Percentiles rank a stretch among this genome's conserved stretches.
Conservation (phyloP, 2,113 vertebrate genomes). For the Sorex fumeus region DNA sequence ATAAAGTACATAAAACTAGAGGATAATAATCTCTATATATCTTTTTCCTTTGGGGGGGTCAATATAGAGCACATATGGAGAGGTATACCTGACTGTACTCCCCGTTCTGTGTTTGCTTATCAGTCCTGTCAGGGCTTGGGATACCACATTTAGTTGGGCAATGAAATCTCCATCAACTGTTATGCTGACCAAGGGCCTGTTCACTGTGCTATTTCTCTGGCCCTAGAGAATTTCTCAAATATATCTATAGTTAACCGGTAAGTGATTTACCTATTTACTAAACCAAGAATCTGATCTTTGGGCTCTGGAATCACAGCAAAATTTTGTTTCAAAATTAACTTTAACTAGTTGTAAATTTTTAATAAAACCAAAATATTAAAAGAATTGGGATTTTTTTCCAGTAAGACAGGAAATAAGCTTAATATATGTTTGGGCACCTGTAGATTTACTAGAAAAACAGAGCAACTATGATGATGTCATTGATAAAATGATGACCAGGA, state of each 20-base stretch:
- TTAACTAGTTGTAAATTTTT: constrained; percentile 26
- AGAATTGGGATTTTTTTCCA: neutral
- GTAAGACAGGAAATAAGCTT: neutral
- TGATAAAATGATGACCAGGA: neutral
- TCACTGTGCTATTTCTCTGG: no score
- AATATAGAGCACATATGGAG: no score
- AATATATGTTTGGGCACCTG: neutral
- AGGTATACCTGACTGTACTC: no score
- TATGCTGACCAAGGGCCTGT: no score
- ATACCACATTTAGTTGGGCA: no score
- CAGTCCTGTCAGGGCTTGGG: no score
- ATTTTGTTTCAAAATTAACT: neutral
- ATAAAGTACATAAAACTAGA: neutral
- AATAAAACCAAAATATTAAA: neutral
- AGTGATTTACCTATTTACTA: constrained; percentile 54
- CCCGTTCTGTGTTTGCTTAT: no score
- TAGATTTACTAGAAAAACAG: neutral
- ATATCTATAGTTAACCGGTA: neutral
- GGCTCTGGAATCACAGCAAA: constrained; percentile 44
- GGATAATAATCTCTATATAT: neutral
- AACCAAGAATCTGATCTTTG: neutral
- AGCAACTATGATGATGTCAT: neutral
- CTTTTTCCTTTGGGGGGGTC: no score
- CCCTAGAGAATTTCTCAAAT: neutral
- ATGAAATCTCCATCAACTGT: no score